Evolutionary conservation across 2,888 invertebrate genomes (phyloP).

Genomic region (Torymus aiolomorphi): DNA sequence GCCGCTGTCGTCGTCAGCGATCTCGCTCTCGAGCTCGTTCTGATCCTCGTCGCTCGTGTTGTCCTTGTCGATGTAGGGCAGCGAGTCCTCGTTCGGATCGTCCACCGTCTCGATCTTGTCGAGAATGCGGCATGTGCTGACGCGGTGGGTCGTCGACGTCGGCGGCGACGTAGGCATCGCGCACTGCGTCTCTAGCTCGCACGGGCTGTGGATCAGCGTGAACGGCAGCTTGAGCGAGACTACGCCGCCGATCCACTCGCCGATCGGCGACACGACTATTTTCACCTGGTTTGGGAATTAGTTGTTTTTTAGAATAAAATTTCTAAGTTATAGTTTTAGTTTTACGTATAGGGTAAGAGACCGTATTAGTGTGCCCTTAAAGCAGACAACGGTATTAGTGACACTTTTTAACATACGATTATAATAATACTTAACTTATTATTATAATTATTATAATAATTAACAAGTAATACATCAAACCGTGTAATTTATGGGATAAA

Average conservation of each 20-base stretch:
- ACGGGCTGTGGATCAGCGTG: conserved; percentile 84
- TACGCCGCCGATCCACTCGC: conserved; percentile 80
- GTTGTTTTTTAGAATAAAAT: neutral
- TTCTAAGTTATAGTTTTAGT: too few relatives aligned
- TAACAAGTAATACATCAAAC: too few relatives aligned
- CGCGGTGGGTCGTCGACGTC: neutral
- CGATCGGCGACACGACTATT: conserved; percentile 85
- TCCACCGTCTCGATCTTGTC: conserved; percentile 56
- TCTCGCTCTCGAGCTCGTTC: neutral
- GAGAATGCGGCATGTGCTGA: conserved; percentile 34
- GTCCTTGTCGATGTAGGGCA: conserved; percentile 55
- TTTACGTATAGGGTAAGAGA: too few relatives aligned
- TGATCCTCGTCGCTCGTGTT: conserved; percentile 55
- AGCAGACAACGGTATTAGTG: too few relatives aligned
- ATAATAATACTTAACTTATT: too few relatives aligned
- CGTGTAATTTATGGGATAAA: too few relatives aligned
- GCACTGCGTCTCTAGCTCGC: conserved; percentile 64
- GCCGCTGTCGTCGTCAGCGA: neutral
- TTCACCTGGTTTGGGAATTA: conserved; percentile 77
- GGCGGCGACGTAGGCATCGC: conserved; percentile 72
- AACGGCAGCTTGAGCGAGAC: conserved; percentile 88
- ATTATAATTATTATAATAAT: too few relatives aligned
- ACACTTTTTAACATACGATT: too few relatives aligned
- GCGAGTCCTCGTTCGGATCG: conserved; percentile 53
- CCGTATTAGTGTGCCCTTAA: too few relatives aligned